phyloP scores from a whole-genome alignment of 2,797 vertebrate species.

The Mycteria americana region DNA sequence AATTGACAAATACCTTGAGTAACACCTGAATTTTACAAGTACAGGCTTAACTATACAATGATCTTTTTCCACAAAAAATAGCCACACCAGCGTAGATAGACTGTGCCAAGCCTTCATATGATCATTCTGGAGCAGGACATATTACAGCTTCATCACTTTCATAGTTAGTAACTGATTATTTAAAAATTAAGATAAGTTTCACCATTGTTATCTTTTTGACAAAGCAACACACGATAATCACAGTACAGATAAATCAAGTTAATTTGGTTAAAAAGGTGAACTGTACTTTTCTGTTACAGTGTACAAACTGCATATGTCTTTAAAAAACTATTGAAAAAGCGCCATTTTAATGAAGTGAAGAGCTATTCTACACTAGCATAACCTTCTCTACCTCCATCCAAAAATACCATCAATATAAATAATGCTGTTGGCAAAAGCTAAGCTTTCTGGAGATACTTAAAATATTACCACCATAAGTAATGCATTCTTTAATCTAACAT shows the following conservation, averaged over 20 bases:
- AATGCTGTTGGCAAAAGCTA: neutral
- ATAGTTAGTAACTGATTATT: neutral
- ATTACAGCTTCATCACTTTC: neutral
- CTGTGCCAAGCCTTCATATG: neutral
- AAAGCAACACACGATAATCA: neutral
- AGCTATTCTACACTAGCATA: neutral
- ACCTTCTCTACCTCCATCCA: neutral
- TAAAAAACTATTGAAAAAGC: neutral
- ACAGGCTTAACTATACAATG: neutral
- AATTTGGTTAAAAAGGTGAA: neutral
- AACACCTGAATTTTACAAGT: neutral
- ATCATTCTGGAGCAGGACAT: neutral
- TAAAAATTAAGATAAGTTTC: neutral
- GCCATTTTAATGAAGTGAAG: neutral
- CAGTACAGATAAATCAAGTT: neutral
- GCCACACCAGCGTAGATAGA: neutral
- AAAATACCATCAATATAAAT: neutral
- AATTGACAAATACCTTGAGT: neutral
- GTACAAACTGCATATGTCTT: neutral
- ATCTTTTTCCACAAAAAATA: neutral
- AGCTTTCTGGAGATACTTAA: neutral
- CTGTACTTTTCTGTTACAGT: neutral
- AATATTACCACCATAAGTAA: neutral
- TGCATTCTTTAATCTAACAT: neutral
- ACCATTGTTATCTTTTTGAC: neutral